Evolutionary conservation across 1,140 invertebrate genomes (phyloP).

Genomic region (Dendrolimus punctatus): DNA sequence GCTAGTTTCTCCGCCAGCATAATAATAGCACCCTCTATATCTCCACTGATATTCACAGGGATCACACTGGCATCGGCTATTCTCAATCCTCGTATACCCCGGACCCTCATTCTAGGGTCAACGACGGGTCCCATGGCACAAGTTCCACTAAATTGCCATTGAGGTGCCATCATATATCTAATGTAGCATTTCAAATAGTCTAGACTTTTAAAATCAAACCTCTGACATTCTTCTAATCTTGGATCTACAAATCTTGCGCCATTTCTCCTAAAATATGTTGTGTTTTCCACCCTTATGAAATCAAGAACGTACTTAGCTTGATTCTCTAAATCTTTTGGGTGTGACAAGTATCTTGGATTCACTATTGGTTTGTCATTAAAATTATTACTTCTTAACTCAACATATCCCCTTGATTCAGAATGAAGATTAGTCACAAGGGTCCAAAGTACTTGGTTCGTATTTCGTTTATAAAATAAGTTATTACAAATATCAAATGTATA

Average conservation of each 20-base stretch:
- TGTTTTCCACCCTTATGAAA: conserved; percentile 8
- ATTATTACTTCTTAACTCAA: conserved; percentile 66
- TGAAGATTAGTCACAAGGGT: conserved; percentile 16
- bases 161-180: conserved; percentile 6
- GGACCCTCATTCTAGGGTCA: conserved; percentile 8
- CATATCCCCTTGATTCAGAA: conserved; percentile 70
- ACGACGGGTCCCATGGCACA: conserved; percentile 14
- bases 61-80: conserved; percentile 29
- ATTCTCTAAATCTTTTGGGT: conserved; percentile 50
- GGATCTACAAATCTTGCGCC: conserved; percentile 11
- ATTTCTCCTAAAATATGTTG: conserved; percentile 15
- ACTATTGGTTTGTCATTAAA: conserved; percentile 74
- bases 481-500: too few species aligned
- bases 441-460: background rate
- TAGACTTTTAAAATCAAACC: background rate
- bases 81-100: conserved; percentile 8
- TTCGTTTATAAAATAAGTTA: conserved; percentile 71
- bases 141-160: conserved; percentile 12
- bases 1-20: conserved; percentile 23
- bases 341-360: conserved; percentile 71
- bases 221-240: conserved; percentile 1
- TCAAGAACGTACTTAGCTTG: conserved; percentile 18
- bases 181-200: conserved; percentile 18
- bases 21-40: conserved; percentile 7
- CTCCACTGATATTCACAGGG: conserved; percentile 1